A percentile compares a stretch with the other conserved stretches of the same genome.
Conservation (phyloP, 2,113 vertebrate species). For the Polyodon spathula region DNA sequence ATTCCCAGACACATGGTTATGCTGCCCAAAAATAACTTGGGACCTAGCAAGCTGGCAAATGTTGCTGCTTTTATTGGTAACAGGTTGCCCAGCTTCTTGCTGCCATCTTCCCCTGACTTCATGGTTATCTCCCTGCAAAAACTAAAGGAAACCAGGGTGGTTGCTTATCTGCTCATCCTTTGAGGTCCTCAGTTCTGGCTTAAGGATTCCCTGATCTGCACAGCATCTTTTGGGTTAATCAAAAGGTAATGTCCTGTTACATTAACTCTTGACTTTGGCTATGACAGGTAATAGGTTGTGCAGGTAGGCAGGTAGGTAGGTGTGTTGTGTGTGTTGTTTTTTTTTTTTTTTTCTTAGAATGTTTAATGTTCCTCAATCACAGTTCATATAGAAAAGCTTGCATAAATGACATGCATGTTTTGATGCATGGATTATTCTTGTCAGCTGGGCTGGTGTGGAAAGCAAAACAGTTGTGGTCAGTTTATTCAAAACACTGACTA, state of each 20-base stretch:
- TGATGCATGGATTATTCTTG: neutral
- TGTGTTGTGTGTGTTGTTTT: neutral
- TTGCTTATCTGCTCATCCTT: conserved; percentile 37
- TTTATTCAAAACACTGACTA: conserved; percentile 1
- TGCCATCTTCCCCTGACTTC: conserved; percentile 55
- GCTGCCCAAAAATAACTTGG: conserved; percentile 88
- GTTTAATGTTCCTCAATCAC: no score
- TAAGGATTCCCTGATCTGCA: conserved; percentile 51
- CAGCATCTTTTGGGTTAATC: conserved; percentile 45
- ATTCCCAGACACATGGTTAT: conserved; percentile 77
- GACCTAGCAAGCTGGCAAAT: conserved; percentile 79
- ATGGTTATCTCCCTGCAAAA: conserved; percentile 60
- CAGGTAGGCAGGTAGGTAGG: neutral
- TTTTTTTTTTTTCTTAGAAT: no score
- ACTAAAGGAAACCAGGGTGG: conserved; percentile 40
- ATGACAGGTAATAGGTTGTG: neutral
- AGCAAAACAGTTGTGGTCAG: neutral
- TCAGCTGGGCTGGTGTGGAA: neutral
- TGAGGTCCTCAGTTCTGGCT: conserved; percentile 49
- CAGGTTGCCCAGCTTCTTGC: conserved; percentile 71
- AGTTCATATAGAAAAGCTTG: neutral
- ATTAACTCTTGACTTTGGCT: conserved; percentile 31
- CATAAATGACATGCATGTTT: neutral
- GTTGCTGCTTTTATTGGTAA: conserved; percentile 78
- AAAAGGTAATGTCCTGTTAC: conserved; percentile 67